These are phyloP conservation scores for Conops quadrifasciatus DNA, from an alignment of 2,888 invertebrate genomes.

Conservation along the genomic window DNA sequence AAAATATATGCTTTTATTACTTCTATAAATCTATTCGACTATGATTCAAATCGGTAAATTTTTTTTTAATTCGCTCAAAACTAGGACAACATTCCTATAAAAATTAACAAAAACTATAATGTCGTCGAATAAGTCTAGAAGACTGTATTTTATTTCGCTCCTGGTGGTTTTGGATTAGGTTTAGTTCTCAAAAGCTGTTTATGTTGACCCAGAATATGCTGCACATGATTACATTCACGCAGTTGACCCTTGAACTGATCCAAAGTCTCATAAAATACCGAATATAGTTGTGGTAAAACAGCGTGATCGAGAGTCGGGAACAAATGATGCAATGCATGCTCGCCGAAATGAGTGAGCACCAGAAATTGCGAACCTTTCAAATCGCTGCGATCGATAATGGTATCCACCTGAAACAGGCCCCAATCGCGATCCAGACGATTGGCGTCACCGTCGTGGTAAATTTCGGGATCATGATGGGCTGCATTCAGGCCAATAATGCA, in stretches of 20 bases:
- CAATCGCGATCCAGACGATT: conserved; percentile 71
- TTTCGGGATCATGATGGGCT: conserved; percentile 81
- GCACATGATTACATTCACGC: conserved; percentile 68
- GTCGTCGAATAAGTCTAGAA: too few relatives aligned
- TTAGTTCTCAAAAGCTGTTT: conserved; percentile 68
- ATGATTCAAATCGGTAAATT: too few relatives aligned
- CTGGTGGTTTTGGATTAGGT: conserved; percentile 63
- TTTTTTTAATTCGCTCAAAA: too few relatives aligned
- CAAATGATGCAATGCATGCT: conserved; percentile 81
- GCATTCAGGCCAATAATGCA: conserved; percentile 74
- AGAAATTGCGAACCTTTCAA: conserved; percentile 73
- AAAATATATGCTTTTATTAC: too few relatives aligned
- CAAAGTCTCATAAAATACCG: conserved; percentile 65
- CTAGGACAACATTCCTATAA: too few relatives aligned
- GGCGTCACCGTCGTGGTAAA: conserved; percentile 81
- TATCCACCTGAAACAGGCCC: conserved; percentile 80
- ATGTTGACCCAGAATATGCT: conserved; percentile 75
- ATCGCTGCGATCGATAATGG: conserved; percentile 76
- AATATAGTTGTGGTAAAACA: conserved; percentile 73
- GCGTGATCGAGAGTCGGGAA: conserved; percentile 84
- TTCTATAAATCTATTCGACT: too few relatives aligned
- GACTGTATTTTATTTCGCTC: conserved; percentile 35
- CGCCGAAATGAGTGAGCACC: conserved; percentile 77
- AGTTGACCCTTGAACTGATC: conserved; percentile 61
- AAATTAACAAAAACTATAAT: too few relatives aligned